These are phyloP conservation scores for Amphiprion ocellaris DNA, from an alignment of 2,113 vertebrate species.

Conservation along the genomic window DNA sequence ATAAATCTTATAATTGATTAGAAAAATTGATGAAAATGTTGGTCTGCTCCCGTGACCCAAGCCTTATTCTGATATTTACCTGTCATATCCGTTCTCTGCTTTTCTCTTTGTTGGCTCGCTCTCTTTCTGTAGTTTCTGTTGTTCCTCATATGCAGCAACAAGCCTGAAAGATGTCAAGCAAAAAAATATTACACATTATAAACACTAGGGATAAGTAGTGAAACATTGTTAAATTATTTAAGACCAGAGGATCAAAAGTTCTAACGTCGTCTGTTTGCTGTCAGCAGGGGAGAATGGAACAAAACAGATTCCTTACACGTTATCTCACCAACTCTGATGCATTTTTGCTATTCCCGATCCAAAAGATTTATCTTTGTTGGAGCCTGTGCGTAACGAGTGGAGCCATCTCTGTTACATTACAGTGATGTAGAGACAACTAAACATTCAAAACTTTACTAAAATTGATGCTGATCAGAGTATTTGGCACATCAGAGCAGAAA, in stretches of 20 bases:
- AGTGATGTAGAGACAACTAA: background rate
- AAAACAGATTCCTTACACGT: too few species aligned
- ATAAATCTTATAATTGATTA: background rate
- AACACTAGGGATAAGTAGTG: background rate
- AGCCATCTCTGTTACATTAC: too few species aligned
- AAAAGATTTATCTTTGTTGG: too few species aligned
- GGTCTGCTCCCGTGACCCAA: constrained; percentile 1
- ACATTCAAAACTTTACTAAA: background rate
- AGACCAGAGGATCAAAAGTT: too few species aligned
- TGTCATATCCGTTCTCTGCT: constrained; percentile 93
- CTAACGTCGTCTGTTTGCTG: too few species aligned
- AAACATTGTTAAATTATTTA: too few species aligned
- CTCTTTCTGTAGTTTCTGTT: constrained; percentile 93
- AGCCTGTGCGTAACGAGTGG: too few species aligned
- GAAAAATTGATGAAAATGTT: background rate
- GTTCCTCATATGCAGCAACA: constrained; percentile 91
- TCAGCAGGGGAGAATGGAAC: too few species aligned
- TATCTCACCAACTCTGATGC: too few species aligned
- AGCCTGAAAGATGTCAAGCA: constrained; percentile 82
- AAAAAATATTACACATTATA: background rate
- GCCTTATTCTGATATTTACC: constrained; percentile 26
- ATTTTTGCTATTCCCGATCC: too few species aligned
- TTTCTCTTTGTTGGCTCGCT: constrained; percentile 92
- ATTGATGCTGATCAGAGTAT: too few species aligned
- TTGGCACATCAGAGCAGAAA: too few species aligned